Percentiles rank a stretch among this genome's conserved stretches.
phyloP scores from a whole-genome alignment of 35 echinoderm and acorn worm genomes.

The Ophioderma brevispina region DNA sequence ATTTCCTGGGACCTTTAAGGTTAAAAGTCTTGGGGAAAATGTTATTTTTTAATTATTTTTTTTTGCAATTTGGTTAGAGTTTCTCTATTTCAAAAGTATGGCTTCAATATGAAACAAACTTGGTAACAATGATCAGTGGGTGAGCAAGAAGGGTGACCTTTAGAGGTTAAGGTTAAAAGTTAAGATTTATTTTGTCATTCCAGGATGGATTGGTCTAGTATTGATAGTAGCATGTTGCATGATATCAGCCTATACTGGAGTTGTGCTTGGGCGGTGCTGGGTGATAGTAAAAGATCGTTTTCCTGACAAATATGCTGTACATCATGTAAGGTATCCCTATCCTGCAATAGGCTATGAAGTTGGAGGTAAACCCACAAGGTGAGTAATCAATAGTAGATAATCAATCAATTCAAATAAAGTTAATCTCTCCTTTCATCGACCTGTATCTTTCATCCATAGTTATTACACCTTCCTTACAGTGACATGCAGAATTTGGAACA shows the following conservation, averaged over 20 bases:
- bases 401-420: background rate
- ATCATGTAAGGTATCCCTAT: constrained; percentile 81
- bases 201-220: constrained; percentile 74
- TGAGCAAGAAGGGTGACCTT: too few relatives aligned
- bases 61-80: too few relatives aligned
- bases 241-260: constrained; percentile 70
- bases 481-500: background rate
- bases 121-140: too few relatives aligned
- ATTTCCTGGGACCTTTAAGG: too few relatives aligned
- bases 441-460: background rate
- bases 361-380: constrained; percentile 45
- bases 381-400: background rate
- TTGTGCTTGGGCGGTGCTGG: constrained; percentile 83
- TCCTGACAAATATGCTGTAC: constrained; percentile 46
- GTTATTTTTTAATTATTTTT: too few relatives aligned
- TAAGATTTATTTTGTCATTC: too few relatives aligned
- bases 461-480: background rate
- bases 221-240: constrained; percentile 59
- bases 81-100: too few relatives aligned
- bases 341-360: constrained; percentile 88
- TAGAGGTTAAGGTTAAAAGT: too few relatives aligned
- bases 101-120: too few relatives aligned
- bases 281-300: constrained; percentile 83
- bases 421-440: background rate
- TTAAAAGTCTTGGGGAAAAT: too few relatives aligned